These are phyloP conservation scores for Adoxophyes honmai DNA, from an alignment of 1,140 invertebrate genomes.

Conservation along the genomic window DNA sequence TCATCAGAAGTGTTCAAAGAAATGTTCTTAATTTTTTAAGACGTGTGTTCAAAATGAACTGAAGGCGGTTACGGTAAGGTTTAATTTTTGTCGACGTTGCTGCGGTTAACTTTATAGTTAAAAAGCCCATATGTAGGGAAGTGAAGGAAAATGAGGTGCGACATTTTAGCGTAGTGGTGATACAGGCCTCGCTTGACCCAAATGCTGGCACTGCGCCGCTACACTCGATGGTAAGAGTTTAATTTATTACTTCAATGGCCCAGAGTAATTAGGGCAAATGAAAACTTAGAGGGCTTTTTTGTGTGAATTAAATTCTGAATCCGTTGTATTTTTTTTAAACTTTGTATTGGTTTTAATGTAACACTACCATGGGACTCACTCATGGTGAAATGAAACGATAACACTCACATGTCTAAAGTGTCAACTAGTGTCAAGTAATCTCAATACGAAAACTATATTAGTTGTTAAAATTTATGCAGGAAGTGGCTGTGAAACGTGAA, in stretches of 20 bases:
- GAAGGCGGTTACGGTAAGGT: conserved; percentile 5
- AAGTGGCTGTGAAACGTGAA: too few relatives aligned
- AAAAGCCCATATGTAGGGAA: conserved; percentile 35
- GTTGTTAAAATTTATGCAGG: too few relatives aligned
- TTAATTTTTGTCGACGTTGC: not conserved
- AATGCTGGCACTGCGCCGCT: conserved; percentile 39
- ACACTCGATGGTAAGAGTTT: conserved; percentile 28
- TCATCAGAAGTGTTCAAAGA: conserved; percentile 40
- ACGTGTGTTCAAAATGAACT: conserved; percentile 17
- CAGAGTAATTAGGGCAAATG: too few relatives aligned
- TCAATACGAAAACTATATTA: too few relatives aligned
- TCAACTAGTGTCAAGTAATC: too few relatives aligned
- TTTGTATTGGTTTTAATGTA: too few relatives aligned
- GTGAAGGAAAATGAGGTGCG: conserved; percentile 55
- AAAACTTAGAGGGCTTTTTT: too few relatives aligned
- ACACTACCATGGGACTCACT: too few relatives aligned
- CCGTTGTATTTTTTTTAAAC: too few relatives aligned
- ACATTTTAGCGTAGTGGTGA: conserved; percentile 45
- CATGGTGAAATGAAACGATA: too few relatives aligned
- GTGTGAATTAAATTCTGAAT: too few relatives aligned
- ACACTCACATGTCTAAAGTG: too few relatives aligned
- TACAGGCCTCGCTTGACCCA: conserved; percentile 54
- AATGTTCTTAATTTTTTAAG: conserved; percentile 17
- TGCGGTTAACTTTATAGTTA: conserved; percentile 19
- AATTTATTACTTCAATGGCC: conserved; percentile 24